Evolutionary conservation across 1,140 invertebrate genomes (phyloP).

Genomic region (Diabrotica virgifera): DNA sequence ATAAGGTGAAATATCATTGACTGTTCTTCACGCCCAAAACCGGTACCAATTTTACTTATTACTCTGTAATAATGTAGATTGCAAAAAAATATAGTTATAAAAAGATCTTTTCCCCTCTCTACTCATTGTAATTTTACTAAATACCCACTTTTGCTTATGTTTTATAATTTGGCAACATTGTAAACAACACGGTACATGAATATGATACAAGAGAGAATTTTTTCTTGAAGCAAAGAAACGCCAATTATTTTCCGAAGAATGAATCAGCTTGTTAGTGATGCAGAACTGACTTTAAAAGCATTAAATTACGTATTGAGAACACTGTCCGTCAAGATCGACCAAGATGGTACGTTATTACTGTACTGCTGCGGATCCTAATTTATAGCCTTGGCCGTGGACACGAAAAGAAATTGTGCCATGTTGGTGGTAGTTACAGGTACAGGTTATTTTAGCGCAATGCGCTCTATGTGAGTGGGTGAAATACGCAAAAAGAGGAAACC

Average conservation of each 20-base stretch:
- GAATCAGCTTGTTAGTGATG: constrained; percentile 20
- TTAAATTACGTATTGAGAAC: constrained; percentile 20
- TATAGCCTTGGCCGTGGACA: background rate
- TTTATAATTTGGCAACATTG: too few relatives aligned
- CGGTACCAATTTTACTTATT: too few relatives aligned
- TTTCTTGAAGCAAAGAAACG: background rate
- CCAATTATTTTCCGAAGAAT: constrained; percentile 20
- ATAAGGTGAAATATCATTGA: too few relatives aligned
- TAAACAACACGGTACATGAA: too few relatives aligned
- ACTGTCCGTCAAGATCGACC: constrained; percentile 16
- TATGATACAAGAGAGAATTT: background rate
- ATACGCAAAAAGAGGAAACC: too few relatives aligned
- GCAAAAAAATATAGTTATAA: too few relatives aligned
- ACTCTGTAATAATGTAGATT: too few relatives aligned
- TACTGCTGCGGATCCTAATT: constrained; percentile 9
- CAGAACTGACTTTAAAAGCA: constrained; percentile 21
- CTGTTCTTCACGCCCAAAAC: too few relatives aligned
- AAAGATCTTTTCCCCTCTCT: too few relatives aligned
- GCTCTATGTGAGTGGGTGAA: too few relatives aligned
- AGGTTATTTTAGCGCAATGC: background rate
- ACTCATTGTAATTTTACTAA: too few relatives aligned
- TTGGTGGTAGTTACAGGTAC: background rate
- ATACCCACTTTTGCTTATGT: too few relatives aligned
- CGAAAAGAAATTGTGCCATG: constrained; percentile 6
- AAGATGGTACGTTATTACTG: constrained; percentile 7